phyloP scores from a whole-genome alignment of 2,113 vertebrate genomes.

The Ctenomys sociabilis region DNA sequence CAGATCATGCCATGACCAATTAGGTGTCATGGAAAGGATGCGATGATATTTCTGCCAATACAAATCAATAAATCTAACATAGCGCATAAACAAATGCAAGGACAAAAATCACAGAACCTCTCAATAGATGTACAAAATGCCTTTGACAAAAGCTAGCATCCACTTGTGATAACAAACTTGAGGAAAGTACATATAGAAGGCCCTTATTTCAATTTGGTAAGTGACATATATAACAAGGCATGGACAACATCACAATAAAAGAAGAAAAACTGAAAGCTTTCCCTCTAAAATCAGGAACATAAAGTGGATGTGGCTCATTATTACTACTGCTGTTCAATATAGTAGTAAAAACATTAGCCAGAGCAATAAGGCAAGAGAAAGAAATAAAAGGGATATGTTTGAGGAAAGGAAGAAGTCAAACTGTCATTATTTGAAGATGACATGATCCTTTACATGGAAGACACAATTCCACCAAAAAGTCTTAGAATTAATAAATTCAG shows the following conservation, averaged over 20 bases:
- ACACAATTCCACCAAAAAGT: neutral
- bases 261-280: neutral
- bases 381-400: neutral
- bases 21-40: neutral
- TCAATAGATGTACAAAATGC: neutral
- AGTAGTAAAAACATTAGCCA: neutral
- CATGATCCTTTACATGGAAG: neutral
- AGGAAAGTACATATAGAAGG: neutral
- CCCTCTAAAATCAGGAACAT: neutral
- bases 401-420: neutral
- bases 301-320: neutral
- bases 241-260: neutral
- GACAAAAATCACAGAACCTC: neutral
- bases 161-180: neutral
- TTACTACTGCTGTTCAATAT: neutral
- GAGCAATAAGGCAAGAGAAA: neutral
- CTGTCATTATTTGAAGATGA: neutral
- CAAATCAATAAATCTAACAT: neutral
- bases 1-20: neutral
- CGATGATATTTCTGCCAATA: neutral
- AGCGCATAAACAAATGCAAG: neutral
- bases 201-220: neutral
- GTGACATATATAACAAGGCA: neutral
- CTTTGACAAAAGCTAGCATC: neutral
- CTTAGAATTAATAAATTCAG: neutral